A percentile compares a stretch with the other conserved stretches of the same genome.
Evolutionary conservation across 2,797 vertebrate genomes (phyloP).

Genomic region (Chromobotia macracanthus): DNA sequence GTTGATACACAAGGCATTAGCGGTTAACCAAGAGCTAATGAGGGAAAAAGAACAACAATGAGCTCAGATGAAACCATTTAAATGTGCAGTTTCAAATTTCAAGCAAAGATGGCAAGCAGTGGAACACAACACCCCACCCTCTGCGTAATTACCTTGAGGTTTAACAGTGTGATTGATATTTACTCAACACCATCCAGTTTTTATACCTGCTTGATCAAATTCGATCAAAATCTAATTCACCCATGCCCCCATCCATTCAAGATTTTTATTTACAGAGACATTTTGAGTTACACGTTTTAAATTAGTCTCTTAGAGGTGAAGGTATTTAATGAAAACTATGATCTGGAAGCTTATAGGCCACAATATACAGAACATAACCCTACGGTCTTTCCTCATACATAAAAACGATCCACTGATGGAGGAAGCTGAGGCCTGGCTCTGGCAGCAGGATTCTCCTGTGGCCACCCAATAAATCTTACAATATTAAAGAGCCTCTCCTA

Average conservation of each 20-base stretch:
- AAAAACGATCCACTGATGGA: conserved; percentile 57
- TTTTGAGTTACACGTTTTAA: conserved; percentile 54
- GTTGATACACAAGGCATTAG: conserved; percentile 78
- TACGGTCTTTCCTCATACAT: conserved; percentile 57
- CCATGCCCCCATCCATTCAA: conserved; percentile 29
- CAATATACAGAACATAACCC: conserved; percentile 55
- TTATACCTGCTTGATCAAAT: conserved; percentile 56
- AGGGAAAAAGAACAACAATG: conserved; percentile 78
- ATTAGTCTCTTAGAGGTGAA: background rate
- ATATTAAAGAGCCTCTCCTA: conserved; percentile 79
- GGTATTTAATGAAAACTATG: background rate
- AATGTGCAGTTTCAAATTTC: conserved; percentile 65
- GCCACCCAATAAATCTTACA: conserved; percentile 75
- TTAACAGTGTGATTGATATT: conserved; percentile 69
- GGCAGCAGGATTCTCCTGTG: conserved; percentile 65
- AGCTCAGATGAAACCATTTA: conserved; percentile 77
- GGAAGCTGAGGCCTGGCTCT: conserved; percentile 52
- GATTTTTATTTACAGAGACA: conserved; percentile 55
- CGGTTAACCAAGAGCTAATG: conserved; percentile 81
- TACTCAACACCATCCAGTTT: conserved; percentile 60
- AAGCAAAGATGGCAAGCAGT: conserved; percentile 69
- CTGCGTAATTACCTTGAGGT: conserved; percentile 69
- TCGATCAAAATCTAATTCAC: too few relatives aligned
- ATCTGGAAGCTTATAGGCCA: conserved; percentile 58
- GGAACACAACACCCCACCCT: conserved; percentile 63